A percentile compares a stretch with the other conserved stretches of the same genome.
These are phyloP conservation scores for Dichetophora obliterata DNA, from an alignment of 2,888 invertebrate genomes.

Conservation along the genomic window DNA sequence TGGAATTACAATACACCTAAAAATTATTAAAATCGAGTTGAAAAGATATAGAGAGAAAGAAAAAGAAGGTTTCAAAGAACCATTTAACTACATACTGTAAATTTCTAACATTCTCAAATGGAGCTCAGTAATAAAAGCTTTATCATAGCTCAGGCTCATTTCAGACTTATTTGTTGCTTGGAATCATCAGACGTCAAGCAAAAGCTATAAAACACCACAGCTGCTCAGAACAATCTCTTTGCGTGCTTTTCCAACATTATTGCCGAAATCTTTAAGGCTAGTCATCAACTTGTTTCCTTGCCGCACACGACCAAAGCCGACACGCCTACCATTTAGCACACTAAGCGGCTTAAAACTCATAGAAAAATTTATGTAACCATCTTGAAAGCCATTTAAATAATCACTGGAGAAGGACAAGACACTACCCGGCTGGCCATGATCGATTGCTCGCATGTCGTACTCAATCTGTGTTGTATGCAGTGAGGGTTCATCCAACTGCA, in stretches of 20 bases:
- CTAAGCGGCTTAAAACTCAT: slow-evolving; percentile 61
- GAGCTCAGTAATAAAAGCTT: too few relatives aligned
- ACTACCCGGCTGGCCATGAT: slow-evolving; percentile 47
- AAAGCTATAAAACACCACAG: slow-evolving; percentile 49
- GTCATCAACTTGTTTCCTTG: slow-evolving; percentile 57
- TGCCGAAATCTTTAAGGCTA: slow-evolving; percentile 57
- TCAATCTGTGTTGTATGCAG: slow-evolving; percentile 15
- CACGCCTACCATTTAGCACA: slow-evolving; percentile 54
- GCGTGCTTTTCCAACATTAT: slow-evolving; percentile 58
- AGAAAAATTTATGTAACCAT: slow-evolving; percentile 56
- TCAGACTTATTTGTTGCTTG: too few relatives aligned
- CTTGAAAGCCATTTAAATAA: slow-evolving; percentile 52
- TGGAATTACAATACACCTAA: too few relatives aligned
- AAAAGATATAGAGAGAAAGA: too few relatives aligned
- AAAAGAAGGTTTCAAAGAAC: too few relatives aligned
- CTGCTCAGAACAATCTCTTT: slow-evolving; percentile 52
- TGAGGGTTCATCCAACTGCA: slow-evolving; percentile 40
- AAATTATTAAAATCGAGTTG: too few relatives aligned
- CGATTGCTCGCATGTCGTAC: slow-evolving; percentile 30
- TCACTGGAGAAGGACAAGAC: slow-evolving; percentile 56
- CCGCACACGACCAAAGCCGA: slow-evolving; percentile 61
- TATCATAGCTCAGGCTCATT: too few relatives aligned
- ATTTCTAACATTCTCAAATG: too few relatives aligned
- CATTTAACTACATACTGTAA: too few relatives aligned
- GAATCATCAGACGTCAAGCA: background rate